Base-by-base conservation (phyloP, 1,140 invertebrate genomes). In the Drosophila nasuta region DNA sequence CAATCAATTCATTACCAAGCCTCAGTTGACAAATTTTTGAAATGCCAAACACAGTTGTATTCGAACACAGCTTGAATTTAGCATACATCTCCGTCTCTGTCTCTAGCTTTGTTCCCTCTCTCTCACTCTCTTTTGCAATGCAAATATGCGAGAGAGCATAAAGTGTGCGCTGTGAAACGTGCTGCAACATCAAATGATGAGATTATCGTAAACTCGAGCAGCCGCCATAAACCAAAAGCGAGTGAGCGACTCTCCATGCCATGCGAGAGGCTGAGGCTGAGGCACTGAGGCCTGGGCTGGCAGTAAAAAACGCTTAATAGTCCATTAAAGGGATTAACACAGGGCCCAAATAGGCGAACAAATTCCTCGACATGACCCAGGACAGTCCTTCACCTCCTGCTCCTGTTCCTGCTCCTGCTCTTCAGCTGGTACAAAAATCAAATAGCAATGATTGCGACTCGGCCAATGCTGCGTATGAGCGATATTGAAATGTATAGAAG, bases 121-220 rank as follows among this genome's bases (percentile, higher is more conserved):
- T 35, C 28, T 15, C 28, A 13, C 51, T 79, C 60, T 45, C 28
- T 45, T 5, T 43, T 43, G 64, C 62, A 64, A 88, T 88, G 82
- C 85, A 87, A 88, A 87, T 87, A 87, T 88, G 82, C 73, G 66
- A 69, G 67, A 77, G 66, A 43, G 73, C 80, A 88, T 88, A 87
- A 87, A 82, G 80, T 78, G 81, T 78, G 79, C 73, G 73, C 69
- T 82, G 66, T 63, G 81, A 72, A 90, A 89, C 85, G 85, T 89
- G 85, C 85, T 85, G 85, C 86, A 90, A 89, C 86, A 89, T 89
- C 86, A 85, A 89, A 89, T 89, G 85, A 90, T 89, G 85, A 89
- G 85, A 89, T 89, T 89, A 89, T 89, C 85, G 81, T 90, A 89
- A 89, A 89, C 85, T 90, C 59, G 59, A 41, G 15, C 33, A 57